Conservation (phyloP, 2,113 vertebrate genomes). For the Oryzias celebensis region DNA sequence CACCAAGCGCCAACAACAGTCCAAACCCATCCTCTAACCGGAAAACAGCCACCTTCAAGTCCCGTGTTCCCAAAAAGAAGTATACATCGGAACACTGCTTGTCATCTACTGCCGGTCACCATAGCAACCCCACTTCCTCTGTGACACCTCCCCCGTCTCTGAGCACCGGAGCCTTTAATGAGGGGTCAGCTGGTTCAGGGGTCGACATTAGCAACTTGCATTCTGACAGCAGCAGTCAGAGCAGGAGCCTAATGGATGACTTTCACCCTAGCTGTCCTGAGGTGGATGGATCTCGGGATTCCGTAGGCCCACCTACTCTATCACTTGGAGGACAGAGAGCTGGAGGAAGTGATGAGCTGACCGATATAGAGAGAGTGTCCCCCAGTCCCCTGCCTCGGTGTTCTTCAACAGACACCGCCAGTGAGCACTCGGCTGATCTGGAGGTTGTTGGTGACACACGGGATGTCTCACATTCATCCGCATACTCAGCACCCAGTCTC, state of each 20-base stretch:
- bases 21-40: conserved; percentile 81
- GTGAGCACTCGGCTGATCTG: conserved; percentile 86
- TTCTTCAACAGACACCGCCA: conserved; percentile 90
- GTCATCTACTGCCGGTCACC: conserved; percentile 53
- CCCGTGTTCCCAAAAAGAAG: conserved; percentile 88
- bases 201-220: conserved; percentile 31
- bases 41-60: conserved; percentile 90
- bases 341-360: conserved; percentile 28
- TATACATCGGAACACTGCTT: conserved; percentile 84
- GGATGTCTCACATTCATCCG: conserved; percentile 12
- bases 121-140: conserved; percentile 59
- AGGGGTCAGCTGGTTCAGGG: conserved; percentile 44
- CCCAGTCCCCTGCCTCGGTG: conserved; percentile 79
- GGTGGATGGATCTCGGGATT: conserved; percentile 40
- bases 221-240: conserved; percentile 39
- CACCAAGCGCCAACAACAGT: conserved; percentile 76
- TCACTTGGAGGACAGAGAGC: conserved; percentile 50
- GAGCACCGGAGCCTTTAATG: conserved; percentile 34
- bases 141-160: conserved; percentile 54
- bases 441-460: conserved; percentile 67
- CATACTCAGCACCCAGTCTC: conserved; percentile 34
- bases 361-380: conserved; percentile 54
- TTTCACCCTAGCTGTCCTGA: conserved; percentile 28
- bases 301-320: conserved; percentile 61
- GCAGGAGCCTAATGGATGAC: conserved; percentile 44